phyloP scores from a whole-genome alignment of 2,888 invertebrate genomes.

The Rotaria macrura region DNA sequence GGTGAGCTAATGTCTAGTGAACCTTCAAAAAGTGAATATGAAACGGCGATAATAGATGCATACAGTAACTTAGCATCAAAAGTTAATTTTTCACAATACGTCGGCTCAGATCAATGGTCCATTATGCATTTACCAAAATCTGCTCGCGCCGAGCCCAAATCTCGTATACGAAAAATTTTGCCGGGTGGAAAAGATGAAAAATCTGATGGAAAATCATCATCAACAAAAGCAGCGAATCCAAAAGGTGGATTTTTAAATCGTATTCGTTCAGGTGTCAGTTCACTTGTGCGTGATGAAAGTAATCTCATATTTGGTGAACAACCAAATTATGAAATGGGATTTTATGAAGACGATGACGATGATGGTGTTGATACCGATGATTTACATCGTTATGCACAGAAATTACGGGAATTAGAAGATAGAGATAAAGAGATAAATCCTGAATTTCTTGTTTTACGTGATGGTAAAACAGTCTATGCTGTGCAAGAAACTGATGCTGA shows the following conservation, averaged over 20 bases:
- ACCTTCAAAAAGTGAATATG: neutral
- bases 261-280: neutral
- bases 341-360: neutral
- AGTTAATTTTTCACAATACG: neutral
- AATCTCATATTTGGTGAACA: neutral
- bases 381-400: conserved; percentile 21
- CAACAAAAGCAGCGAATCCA: neutral
- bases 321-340: neutral
- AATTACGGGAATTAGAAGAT: conserved; percentile 13
- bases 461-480: conserved; percentile 1
- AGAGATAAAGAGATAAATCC: neutral
- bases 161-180: neutral
- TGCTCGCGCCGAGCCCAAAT: neutral
- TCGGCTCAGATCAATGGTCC: neutral
- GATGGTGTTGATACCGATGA: neutral
- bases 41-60: neutral
- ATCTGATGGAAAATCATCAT: neutral
- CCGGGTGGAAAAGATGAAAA: neutral
- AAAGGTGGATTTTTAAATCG: neutral
- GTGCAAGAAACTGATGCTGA: conserved; percentile 7
- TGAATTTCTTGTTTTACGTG: conserved; percentile 9
- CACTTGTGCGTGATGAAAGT: neutral
- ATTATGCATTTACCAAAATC: neutral
- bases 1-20: neutral
- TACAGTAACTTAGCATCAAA: neutral